Conservation (phyloP, 2,113 vertebrate genomes). For the Toxotes chatareus region DNA sequence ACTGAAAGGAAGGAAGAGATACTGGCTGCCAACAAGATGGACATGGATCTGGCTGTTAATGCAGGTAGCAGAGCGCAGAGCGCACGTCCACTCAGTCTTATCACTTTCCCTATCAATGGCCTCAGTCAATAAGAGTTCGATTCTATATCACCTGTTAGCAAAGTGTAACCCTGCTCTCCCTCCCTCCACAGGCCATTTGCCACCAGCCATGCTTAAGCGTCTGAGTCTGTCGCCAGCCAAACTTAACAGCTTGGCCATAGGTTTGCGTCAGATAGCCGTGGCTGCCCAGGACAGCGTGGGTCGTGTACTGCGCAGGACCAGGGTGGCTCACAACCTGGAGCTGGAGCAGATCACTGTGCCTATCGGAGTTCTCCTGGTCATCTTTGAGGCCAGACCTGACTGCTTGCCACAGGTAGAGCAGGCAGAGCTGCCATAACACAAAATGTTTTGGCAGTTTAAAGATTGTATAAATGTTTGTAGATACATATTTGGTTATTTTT, state of each 20-base stretch:
- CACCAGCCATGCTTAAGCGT: constrained; percentile 89
- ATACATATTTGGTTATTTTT: not conserved
- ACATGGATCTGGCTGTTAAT: constrained; percentile 90
- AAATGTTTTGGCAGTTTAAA: not conserved
- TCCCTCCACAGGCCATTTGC: constrained; percentile 85
- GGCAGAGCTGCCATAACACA: not conserved
- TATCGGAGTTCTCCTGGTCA: constrained; percentile 95
- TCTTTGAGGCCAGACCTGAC: constrained; percentile 97
- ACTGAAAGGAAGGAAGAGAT: constrained; percentile 94
- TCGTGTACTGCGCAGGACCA: constrained; percentile 89
- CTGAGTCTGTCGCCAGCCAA: constrained; percentile 92
- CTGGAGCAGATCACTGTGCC: constrained; percentile 97
- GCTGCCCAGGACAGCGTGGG: constrained; percentile 92
- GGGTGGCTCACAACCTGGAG: constrained; percentile 92
- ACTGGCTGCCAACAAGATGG: constrained; percentile 93
- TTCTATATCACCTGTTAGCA: not conserved
- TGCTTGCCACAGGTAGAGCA: constrained; percentile 93
- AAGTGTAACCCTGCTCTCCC: not conserved
- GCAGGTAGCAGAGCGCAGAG: constrained; percentile 80
- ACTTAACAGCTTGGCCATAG: constrained; percentile 92
- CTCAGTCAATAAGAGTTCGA: not conserved
- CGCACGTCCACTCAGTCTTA: not conserved
- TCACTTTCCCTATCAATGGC: not conserved
- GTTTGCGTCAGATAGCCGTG: constrained; percentile 91
- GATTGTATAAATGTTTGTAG: not conserved